Evolutionary conservation across 2,797 vertebrate genomes (phyloP), one percentile per base, ranked within the genome.

Genomic region (Lagodon rhomboides): DNA sequence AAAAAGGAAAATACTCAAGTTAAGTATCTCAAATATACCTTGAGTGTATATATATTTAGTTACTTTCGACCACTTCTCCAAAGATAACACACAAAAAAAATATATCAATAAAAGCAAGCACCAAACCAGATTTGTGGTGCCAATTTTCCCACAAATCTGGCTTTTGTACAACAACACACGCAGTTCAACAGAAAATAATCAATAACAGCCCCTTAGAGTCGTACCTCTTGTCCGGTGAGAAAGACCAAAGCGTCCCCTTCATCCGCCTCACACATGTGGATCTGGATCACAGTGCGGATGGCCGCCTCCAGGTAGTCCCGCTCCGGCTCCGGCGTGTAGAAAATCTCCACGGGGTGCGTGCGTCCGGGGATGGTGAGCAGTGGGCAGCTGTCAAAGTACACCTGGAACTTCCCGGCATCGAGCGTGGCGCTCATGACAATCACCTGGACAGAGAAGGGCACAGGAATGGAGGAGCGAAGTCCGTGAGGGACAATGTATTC

Each of bases 371-470:
- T 99, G 74, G 97, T 99, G 55, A 99, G 93, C 83, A 99, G 95
- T 16, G 98, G 98, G 89, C 98, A 99, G 81, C 92, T 97, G 94
- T 99, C 97, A 80, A 99, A 99, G 92, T 98, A 99, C 84, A 99
- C 95, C 93, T 98, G 98, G 93, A 99, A 99, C 86, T 99, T 99
- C 13, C 98, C 98, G 20, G 98, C 98, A 67, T 99, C 98, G 56
- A 99, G 93, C 27, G 98, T 99, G 78, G 98, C 97, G 3, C 98
- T 99, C 98, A 99, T 99, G 84, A 99, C 96, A 73, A 99, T 99
- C 83, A 99, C 97, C 98, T 99, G 91, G 25, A 47, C 3, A 11
- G 27, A 69, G 75, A 41, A 16, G 46, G 49, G 34, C 27, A 4
- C 12, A 1, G n/a, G 25, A 43, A 9, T 0, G 8, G n/a, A 41